Evolutionary conservation across 30 jellyfish, hydroid and myxozoan species (phyloP).

Genomic region (Turritopsis rubra): DNA sequence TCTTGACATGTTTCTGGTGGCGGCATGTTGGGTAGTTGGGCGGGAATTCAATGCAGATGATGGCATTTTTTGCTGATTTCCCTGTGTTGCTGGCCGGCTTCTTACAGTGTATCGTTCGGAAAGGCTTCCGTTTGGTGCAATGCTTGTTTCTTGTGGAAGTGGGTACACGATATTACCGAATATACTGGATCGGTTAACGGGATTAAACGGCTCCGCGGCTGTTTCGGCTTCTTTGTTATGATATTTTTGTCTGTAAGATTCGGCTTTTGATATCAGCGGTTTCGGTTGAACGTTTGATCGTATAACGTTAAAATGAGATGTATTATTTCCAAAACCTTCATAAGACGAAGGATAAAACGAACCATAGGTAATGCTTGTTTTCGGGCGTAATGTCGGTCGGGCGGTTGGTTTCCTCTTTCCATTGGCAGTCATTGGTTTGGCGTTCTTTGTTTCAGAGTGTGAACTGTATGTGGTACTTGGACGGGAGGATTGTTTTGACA

Average conservation of each 20-base stretch:
- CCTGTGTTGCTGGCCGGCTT: neutral
- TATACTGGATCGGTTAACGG: slow-evolving; percentile 4
- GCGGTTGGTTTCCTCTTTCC: neutral
- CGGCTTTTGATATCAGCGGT: slow-evolving; percentile 6
- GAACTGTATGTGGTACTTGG: neutral
- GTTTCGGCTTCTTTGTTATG: neutral
- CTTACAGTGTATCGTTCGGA: neutral
- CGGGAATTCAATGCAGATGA: neutral
- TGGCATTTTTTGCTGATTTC: neutral
- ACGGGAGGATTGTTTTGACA: neutral
- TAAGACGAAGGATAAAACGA: neutral
- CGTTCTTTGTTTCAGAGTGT: neutral
- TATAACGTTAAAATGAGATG: neutral
- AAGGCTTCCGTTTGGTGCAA: neutral
- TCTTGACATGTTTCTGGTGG: neutral
- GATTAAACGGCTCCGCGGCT: slow-evolving; percentile 7
- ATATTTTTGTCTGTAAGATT: neutral
- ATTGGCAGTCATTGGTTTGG: neutral
- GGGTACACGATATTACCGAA: slow-evolving; percentile 16
- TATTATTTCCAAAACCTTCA: slow-evolving; percentile 8
- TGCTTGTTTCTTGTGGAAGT: slow-evolving; percentile 4
- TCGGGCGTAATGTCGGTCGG: neutral
- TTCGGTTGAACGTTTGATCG: neutral
- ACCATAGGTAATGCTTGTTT: slow-evolving; percentile 5
- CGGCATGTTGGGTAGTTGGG: neutral